Evolutionary conservation across 2,797 vertebrate genomes (phyloP).

Genomic region (Molossus alvarezi): DNA sequence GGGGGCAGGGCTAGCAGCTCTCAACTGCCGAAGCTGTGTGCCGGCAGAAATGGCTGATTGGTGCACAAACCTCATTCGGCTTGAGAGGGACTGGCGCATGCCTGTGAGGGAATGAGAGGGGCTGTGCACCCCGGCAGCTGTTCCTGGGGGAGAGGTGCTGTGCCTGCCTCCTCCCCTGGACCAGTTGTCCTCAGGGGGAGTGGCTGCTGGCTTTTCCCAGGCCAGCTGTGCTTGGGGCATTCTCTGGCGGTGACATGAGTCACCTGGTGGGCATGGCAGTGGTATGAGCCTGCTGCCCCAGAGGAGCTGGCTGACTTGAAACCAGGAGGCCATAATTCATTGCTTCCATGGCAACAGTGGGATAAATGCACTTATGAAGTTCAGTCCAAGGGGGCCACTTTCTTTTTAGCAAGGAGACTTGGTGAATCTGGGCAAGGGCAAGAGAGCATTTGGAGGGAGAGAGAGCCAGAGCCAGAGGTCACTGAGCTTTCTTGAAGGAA

Average conservation of each 20-base stretch:
- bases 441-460: conserved; percentile 1
- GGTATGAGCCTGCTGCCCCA: conserved; percentile 56
- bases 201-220: conserved; percentile 71
- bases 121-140: conserved; percentile 63
- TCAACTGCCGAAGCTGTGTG: conserved; percentile 59
- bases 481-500: conserved; percentile 55
- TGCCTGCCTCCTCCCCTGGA: conserved; percentile 24
- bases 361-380: conserved; percentile 65
- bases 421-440: not conserved
- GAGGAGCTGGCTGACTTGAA: conserved; percentile 67
- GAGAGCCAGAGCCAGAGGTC: conserved; percentile 36
- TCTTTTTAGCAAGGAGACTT: conserved; percentile 38
- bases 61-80: conserved; percentile 43
- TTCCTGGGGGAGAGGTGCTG: conserved; percentile 1
- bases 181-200: conserved; percentile 77
- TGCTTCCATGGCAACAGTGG: conserved; percentile 77
- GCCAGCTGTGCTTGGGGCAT: conserved; percentile 81
- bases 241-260: conserved; percentile 73
- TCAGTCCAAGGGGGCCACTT: conserved; percentile 24
- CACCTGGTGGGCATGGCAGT: conserved; percentile 71
- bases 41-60: conserved; percentile 71
- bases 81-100: conserved; percentile 23
- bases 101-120: conserved; percentile 32
- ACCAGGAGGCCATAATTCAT: conserved; percentile 64
- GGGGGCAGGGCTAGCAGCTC: conserved; percentile 79